Conservation (phyloP, 2,797 vertebrate species). For the Hoplostethus atlanticus region DNA sequence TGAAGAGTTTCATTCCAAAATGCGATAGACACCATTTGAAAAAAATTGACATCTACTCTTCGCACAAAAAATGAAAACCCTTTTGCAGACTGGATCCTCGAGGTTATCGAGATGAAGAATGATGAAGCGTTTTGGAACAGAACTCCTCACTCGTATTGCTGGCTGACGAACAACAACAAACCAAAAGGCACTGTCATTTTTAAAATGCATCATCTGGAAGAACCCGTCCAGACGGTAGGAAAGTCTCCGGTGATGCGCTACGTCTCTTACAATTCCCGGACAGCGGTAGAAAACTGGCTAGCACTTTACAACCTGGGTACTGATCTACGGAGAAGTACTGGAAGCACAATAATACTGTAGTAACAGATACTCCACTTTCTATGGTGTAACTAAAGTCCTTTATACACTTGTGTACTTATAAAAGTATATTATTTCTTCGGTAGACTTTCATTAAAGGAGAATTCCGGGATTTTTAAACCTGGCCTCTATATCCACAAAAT, state of each 20-base stretch:
- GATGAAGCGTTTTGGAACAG: not conserved
- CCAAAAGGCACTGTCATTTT: slow-evolving; percentile 90
- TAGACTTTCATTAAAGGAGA: not conserved
- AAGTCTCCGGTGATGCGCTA: slow-evolving; percentile 40
- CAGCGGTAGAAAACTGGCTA: slow-evolving; percentile 43
- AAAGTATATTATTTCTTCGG: not conserved
- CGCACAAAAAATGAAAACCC: not conserved
- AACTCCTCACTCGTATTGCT: slow-evolving; percentile 3
- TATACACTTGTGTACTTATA: not conserved
- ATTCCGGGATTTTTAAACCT: too few relatives aligned
- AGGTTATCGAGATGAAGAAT: too few relatives aligned
- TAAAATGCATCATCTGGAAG: slow-evolving; percentile 72
- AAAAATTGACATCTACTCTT: not conserved
- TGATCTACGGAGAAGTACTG: not conserved
- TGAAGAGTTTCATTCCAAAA: too few relatives aligned
- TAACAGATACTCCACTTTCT: too few relatives aligned
- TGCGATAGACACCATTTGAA: too few relatives aligned
- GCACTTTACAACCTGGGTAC: slow-evolving; percentile 10
- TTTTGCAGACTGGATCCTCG: not conserved
- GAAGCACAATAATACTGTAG: slow-evolving; percentile 7
- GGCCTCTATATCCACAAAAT: too few relatives aligned
- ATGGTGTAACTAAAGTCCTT: too few relatives aligned
- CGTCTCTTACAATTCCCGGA: slow-evolving; percentile 56
- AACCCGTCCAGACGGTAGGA: slow-evolving; percentile 88
- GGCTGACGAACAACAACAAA: slow-evolving; percentile 10